These are phyloP conservation scores for Atrina japonica DNA, from an alignment of 2,888 invertebrate genomes.

Conservation along the genomic window DNA sequence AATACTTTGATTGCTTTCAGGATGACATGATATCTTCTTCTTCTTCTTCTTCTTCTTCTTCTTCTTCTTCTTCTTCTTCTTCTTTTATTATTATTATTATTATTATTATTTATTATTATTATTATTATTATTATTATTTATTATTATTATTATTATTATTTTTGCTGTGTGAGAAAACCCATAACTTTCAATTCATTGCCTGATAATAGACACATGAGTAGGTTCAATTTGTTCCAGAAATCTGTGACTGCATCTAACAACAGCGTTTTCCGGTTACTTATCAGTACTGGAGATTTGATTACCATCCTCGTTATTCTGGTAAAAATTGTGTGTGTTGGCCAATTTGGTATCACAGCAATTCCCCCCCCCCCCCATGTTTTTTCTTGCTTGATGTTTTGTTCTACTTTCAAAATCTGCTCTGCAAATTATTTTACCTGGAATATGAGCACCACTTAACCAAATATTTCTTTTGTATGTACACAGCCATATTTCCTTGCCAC, in stretches of 20 bases:
- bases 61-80: no score
- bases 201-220: constrained; percentile 29
- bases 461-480: not conserved
- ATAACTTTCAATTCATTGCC: constrained; percentile 4
- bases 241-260: not conserved
- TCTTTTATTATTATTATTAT: no score
- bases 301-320: constrained; percentile 9
- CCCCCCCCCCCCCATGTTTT: not conserved
- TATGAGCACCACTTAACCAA: not conserved
- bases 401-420: constrained; percentile 21
- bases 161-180: not conserved
- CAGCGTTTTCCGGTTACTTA: no score
- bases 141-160: not conserved
- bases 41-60: no score
- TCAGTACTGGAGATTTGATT: no score
- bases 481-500: constrained; percentile 24
- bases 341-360: constrained; percentile 17
- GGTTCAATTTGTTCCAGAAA: constrained; percentile 15
- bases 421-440: no score
- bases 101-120: no score
- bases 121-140: no score
- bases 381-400: constrained; percentile 8
- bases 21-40: no score
- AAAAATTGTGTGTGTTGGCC: constrained; percentile 20
- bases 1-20: no score